Conservation (phyloP, 1,140 invertebrate genomes). For the Melanaphis sacchari region DNA sequence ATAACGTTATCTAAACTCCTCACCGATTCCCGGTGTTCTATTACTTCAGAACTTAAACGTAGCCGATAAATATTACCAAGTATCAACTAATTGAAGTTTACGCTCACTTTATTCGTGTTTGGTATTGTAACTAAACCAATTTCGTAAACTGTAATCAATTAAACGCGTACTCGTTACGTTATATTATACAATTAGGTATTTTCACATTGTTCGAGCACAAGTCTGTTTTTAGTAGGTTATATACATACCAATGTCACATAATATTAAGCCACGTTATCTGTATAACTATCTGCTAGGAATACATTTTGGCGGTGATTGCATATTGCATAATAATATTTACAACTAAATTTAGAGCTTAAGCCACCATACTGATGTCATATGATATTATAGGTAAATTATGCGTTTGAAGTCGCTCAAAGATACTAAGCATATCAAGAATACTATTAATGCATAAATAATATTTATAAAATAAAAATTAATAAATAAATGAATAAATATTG, state of each 20-base stretch:
- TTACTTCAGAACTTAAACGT: too few species aligned
- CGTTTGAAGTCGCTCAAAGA: fast-evolving
- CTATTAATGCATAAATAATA: not conserved
- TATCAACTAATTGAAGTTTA: not conserved
- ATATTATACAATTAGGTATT: conserved; percentile 12
- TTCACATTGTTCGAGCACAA: not conserved
- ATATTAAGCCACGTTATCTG: not conserved
- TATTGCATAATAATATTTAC: not conserved
- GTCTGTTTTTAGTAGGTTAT: not conserved
- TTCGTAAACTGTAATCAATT: not conserved
- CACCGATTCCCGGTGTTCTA: too few species aligned
- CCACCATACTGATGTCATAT: not conserved
- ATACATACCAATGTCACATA: not conserved
- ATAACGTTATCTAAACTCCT: too few species aligned
- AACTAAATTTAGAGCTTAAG: not conserved
- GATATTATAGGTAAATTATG: not conserved
- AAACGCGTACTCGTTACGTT: not conserved
- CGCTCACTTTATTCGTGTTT: not conserved
- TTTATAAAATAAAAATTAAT: not conserved
- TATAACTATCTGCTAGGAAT: not conserved
- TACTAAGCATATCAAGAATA: not conserved
- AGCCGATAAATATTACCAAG: not conserved
- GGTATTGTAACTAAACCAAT: not conserved
- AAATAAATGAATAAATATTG: not conserved
- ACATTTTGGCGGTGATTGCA: not conserved